Evolutionary conservation across 92 coral and sea anemone genomes (phyloP), one percentile per base, ranked within the genome.

Genomic region (Epizoanthus fatuus): DNA sequence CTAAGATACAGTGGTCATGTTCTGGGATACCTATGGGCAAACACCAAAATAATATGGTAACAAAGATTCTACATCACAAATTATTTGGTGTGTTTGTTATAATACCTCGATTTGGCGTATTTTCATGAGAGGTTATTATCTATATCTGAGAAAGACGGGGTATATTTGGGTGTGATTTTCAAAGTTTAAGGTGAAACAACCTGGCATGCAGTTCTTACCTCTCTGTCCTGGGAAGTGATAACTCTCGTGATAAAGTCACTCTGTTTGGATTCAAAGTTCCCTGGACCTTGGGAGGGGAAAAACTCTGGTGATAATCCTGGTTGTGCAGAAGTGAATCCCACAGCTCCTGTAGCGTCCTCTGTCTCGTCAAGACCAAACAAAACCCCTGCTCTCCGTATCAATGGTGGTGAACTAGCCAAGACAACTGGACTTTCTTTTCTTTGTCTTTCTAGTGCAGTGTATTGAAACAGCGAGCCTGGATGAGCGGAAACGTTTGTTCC

Each of bases 261-360:
- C 65, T n/a, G 62, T 39, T 40, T 7, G 9, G 67, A 52, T 56
- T 37, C 56, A 19, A 17, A 40, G 19, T 60, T 60, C 6, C 71
- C 58, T 62, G 54, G 53, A 3, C 4, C 25, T 9, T 38, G 57
- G 4, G 56, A 20, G 3, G 82, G 69, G 19, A 77, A 77, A 55
- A 77, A 62, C 58, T 77, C 82, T 42, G 82, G 82, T 59, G 82
- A 77, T 77, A 77, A 39, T 16, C 70, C 82, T 4, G 82, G 57
- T 19, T 77, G 82, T 15, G 15, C 17, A 9, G 32, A 11, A 19
- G 19, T 6, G 25, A 11, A 39, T 77, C 44, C 29, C 55, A 47
- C 51, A 59, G 54, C 15, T 40, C 57, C 69, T 22, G 12, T 38
- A 25, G 44, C 7, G 12, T 57, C 67, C 35, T 75, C 47, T 5